Conservation (phyloP, 2,797 vertebrate genomes). For the Catostomus latipinnis region DNA sequence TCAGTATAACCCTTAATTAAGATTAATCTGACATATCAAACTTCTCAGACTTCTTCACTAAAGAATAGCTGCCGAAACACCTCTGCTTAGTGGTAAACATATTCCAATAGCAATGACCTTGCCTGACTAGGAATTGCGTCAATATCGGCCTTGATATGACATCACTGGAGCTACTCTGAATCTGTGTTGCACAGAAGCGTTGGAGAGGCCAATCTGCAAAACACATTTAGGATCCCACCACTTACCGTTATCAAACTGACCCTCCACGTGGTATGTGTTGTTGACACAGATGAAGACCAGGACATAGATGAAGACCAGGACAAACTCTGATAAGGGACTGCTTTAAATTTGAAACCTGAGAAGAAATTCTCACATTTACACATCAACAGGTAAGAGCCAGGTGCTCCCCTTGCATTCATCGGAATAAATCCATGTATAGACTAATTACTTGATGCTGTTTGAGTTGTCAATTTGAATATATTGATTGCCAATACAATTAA, state of each 20-base stretch:
- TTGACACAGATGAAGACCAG: conserved; percentile 75
- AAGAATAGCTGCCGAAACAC: conserved; percentile 16
- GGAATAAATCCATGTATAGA: neutral
- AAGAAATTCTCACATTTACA: conserved; percentile 59
- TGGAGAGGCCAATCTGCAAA: conserved; percentile 32
- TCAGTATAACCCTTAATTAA: neutral
- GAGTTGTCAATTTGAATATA: neutral
- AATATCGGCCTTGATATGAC: conserved; percentile 49
- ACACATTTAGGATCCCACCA: conserved; percentile 2
- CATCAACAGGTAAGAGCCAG: conserved; percentile 65
- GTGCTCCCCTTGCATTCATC: conserved; percentile 15
- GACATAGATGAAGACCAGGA: conserved; percentile 64
- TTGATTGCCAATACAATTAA: neutral
- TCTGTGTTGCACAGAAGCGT: conserved; percentile 25
- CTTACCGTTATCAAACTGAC: conserved; percentile 70
- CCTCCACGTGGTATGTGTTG: conserved; percentile 80
- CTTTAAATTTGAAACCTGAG: conserved; percentile 74
- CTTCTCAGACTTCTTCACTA: neutral
- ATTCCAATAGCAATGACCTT: conserved; percentile 38
- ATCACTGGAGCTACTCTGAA: conserved; percentile 47
- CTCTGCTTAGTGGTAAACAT: conserved; percentile 21
- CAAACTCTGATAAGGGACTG: conserved; percentile 75
- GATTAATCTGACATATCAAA: neutral
- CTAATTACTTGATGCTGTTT: neutral
- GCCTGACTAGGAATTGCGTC: conserved; percentile 41